phyloP scores from a whole-genome alignment of 1,140 invertebrate species.

The Ostrea edulis region DNA sequence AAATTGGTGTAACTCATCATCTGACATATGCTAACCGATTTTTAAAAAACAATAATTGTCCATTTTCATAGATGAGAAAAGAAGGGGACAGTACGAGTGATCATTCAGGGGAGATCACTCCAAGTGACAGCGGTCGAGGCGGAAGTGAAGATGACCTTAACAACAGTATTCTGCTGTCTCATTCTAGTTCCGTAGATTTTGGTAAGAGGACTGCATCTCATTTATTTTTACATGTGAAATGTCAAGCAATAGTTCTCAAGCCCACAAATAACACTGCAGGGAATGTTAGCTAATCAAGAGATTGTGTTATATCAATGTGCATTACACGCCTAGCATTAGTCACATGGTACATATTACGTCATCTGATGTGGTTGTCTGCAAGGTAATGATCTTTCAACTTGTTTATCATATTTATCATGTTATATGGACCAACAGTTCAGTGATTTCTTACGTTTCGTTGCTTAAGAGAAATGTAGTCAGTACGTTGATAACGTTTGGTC shows the following conservation, averaged over 20 bases:
- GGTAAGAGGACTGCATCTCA: not conserved
- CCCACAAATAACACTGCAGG: not conserved
- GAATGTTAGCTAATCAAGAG: slow-evolving; percentile 5
- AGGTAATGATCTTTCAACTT: slow-evolving; percentile 1
- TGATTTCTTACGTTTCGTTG: slow-evolving; percentile 8
- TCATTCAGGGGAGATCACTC: slow-evolving; percentile 69
- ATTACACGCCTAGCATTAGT: slow-evolving; percentile 20
- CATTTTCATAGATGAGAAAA: slow-evolving; percentile 38
- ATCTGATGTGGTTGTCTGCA: not conserved
- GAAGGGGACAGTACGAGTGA: slow-evolving; percentile 70
- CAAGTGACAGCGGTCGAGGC: slow-evolving; percentile 70
- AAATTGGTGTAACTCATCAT: too few species aligned
- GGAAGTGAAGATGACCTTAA: slow-evolving; percentile 73
- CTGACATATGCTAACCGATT: too few species aligned
- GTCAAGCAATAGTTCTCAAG: not conserved
- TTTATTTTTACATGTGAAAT: not conserved
- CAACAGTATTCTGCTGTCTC: slow-evolving; percentile 39
- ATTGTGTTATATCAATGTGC: not conserved
- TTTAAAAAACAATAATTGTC: too few species aligned
- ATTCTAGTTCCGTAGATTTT: slow-evolving; percentile 6
- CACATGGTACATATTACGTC: not conserved
- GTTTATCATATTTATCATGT: slow-evolving; percentile 36
- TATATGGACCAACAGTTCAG: not conserved
- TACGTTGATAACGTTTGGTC: slow-evolving; percentile 13
- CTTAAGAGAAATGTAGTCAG: slow-evolving; percentile 19